Evolutionary conservation across 2,113 vertebrate genomes (phyloP).

Genomic region (Scolopax mira): DNA sequence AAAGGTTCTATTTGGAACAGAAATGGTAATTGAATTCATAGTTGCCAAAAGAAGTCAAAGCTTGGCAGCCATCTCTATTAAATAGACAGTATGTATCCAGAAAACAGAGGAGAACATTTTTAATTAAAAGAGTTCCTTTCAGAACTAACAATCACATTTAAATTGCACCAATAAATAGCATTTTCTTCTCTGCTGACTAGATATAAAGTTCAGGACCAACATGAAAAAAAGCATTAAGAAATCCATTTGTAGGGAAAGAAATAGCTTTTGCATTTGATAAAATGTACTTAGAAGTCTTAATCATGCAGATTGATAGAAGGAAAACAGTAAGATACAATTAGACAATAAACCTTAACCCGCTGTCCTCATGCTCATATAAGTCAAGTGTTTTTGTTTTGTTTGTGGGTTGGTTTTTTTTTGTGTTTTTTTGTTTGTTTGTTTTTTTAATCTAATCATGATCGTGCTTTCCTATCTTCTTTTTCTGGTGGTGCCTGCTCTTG

Average conservation of each 20-base stretch:
- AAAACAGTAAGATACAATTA: neutral
- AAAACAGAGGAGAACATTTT: constrained; percentile 31
- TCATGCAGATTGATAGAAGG: neutral
- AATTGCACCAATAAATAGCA: constrained; percentile 11
- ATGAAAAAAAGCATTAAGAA: neutral
- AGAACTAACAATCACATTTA: constrained; percentile 26
- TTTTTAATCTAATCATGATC: neutral
- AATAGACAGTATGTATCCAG: constrained; percentile 24
- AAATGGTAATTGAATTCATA: neutral
- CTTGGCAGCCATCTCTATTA: constrained; percentile 9
- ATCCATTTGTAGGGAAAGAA: neutral
- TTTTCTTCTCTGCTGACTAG: constrained; percentile 27
- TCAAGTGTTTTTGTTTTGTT: neutral
- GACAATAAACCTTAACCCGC: neutral
- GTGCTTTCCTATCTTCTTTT: neutral
- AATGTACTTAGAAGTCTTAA: neutral
- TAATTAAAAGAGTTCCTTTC: constrained; percentile 34
- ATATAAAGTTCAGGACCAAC: constrained; percentile 2
- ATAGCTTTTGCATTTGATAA: neutral
- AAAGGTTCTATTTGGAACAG: constrained; percentile 17
- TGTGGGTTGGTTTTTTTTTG: too few species aligned
- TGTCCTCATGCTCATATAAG: neutral
- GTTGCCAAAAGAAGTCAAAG: constrained; percentile 36
- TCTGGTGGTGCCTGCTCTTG: neutral
- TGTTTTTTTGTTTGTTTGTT: too few species aligned